phyloP scores from a whole-genome alignment of 2,113 vertebrate species.

The Leucoraja erinaceus region DNA sequence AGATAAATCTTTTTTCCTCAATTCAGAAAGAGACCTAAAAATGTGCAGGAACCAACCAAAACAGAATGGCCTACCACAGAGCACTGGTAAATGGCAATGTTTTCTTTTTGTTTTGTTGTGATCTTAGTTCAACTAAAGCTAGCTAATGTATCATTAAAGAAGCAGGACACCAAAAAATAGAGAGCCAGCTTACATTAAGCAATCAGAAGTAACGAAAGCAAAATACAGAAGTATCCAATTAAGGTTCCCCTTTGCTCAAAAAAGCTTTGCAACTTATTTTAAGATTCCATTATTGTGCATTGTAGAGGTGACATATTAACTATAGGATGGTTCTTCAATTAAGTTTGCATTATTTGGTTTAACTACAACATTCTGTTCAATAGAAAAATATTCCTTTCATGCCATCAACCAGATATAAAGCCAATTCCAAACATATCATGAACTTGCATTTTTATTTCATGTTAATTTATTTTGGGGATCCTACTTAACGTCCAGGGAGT shows the following conservation, averaged over 20 bases:
- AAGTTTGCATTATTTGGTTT: not conserved
- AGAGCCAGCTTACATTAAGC: not conserved
- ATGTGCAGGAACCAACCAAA: not conserved
- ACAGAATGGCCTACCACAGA: not conserved
- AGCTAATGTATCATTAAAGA: not conserved
- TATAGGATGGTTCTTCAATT: not conserved
- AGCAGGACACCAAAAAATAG: not conserved
- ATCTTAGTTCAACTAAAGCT: not conserved
- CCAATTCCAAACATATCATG: not conserved
- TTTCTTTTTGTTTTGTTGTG: not conserved
- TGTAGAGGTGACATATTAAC: not conserved
- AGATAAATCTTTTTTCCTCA: not conserved
- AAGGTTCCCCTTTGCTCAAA: not conserved
- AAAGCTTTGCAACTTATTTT: not conserved
- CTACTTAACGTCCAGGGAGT: not conserved
- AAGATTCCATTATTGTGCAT: not conserved
- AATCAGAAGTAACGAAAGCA: not conserved
- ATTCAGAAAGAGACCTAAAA: not conserved
- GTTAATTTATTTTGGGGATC: not conserved
- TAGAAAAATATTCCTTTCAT: not conserved
- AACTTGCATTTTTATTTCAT: not conserved
- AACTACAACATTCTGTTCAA: not conserved
- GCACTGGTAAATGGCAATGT: no score
- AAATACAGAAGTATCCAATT: not conserved
- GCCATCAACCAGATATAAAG: not conserved